phyloP scores from a whole-genome alignment of 2,888 invertebrate species.

The Drosophila greeni region DNA sequence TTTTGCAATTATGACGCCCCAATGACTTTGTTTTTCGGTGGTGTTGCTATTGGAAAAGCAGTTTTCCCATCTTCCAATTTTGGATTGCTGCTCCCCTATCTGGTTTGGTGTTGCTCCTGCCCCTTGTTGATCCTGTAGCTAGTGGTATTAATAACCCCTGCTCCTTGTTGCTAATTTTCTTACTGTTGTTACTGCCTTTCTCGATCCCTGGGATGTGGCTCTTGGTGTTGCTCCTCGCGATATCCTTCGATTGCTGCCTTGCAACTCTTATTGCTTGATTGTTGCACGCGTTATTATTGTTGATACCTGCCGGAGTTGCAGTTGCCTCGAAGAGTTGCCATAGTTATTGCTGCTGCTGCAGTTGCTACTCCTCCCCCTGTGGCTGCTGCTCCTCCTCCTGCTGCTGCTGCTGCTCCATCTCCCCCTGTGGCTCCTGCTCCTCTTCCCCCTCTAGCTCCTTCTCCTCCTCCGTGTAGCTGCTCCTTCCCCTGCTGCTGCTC shows the following conservation, averaged over 20 bases:
- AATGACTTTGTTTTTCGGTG: conserved; percentile 39
- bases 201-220: conserved; percentile 2
- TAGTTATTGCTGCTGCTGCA: conserved; percentile 1
- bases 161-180: conserved; percentile 1
- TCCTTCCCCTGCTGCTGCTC: background rate
- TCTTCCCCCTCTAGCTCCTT: too few species aligned
- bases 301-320: conserved; percentile 2
- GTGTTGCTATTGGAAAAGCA: background rate
- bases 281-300: background rate
- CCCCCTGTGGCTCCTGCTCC: conserved; percentile 1
- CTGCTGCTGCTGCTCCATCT: background rate
- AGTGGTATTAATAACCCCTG: background rate
- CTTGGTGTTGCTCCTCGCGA: background rate
- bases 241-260: background rate
- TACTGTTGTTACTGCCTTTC: background rate
- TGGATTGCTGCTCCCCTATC: too few species aligned
- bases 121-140: background rate
- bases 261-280: background rate
- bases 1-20: conserved; percentile 46
- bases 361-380: too few species aligned
- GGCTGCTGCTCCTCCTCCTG: background rate
- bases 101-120: background rate
- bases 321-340: background rate
- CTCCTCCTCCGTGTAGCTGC: too few species aligned
- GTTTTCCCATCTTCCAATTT: background rate